Evolutionary conservation across 2,888 invertebrate species (phyloP), one percentile per base, ranked within the genome.

Genomic region (Ophion ventricosus): DNA sequence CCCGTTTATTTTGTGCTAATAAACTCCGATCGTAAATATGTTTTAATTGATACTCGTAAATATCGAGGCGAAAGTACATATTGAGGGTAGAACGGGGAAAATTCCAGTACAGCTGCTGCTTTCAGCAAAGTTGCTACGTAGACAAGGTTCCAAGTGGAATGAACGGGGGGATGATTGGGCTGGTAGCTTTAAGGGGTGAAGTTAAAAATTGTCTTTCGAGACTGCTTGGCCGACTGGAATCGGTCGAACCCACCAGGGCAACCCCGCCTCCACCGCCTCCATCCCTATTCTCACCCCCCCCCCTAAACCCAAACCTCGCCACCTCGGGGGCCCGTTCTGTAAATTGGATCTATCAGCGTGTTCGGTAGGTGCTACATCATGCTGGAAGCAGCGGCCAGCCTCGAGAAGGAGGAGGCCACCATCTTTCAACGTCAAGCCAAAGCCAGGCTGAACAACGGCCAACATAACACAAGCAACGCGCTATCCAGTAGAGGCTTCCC

Each of bases 281-380:
- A 23, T 25, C n/a, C 17, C 14, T 25, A 35, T 54, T 70, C 54
- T 56, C 29, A 14, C 63, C 17, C n/a, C 29, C 29, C 1, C 29
- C 29, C 29, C 1, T n/a, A 14, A 26, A 49, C 14, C 69, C 43
- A 49, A 49, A 67, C 76, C 64, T 86, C 88, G 5, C 14, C 35
- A 25, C 35, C 14, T 72, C 59, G 25, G 85, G 87, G 85, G 87
- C 88, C 89, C 89, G 88, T 87, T 88, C 91, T 91, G 91, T 93
- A 93, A 93, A 93, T 93, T 93, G 93, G 91, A 92, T 92, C 92
- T 92, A 93, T 93, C 93, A 92, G 91, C 91, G 90, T 88, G 91
- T 92, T 92, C 89, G 90, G 90, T 90, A 91, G 91, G 91, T 92
- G 91, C 92, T 93, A 92, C 91, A 92, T 93, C 92, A 92, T 92